phyloP scores from a whole-genome alignment of 2,113 vertebrate genomes.

The Cyanoramphus novaezelandiae region DNA sequence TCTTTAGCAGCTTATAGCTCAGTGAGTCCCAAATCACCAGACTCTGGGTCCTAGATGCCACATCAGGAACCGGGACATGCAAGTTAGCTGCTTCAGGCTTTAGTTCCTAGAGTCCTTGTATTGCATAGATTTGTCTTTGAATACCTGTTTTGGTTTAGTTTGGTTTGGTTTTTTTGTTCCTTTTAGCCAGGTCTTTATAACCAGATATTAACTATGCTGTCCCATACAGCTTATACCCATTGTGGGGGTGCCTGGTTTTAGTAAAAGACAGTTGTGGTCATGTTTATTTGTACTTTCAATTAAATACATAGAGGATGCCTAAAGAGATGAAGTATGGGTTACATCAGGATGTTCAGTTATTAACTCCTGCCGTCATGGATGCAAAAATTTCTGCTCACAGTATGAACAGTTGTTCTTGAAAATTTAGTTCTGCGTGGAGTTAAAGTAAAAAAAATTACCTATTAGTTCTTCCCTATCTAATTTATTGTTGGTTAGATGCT shows the following conservation, averaged over 20 bases:
- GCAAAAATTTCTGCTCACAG: neutral
- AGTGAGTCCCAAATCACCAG: neutral
- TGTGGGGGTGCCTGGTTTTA: neutral
- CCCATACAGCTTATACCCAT: neutral
- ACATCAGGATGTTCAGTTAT: neutral
- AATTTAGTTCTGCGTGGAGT: neutral
- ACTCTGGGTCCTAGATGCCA: neutral
- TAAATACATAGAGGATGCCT: neutral
- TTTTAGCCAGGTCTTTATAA: neutral
- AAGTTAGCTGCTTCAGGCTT: neutral
- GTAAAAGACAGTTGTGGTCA: neutral
- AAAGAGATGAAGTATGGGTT: neutral
- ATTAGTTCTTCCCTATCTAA: neutral
- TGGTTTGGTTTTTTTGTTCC: neutral
- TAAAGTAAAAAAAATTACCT: neutral
- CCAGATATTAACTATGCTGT: neutral
- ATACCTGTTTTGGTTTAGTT: neutral
- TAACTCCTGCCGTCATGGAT: neutral
- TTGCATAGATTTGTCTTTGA: neutral
- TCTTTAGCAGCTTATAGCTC: neutral
- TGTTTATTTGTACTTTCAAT: neutral
- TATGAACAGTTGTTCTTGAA: neutral
- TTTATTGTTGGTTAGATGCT: neutral
- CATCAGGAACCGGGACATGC: fast-evolving
- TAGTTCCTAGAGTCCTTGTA: neutral